Evolutionary conservation across 1,140 invertebrate genomes (phyloP).

Genomic region (Reticulitermes speratus): DNA sequence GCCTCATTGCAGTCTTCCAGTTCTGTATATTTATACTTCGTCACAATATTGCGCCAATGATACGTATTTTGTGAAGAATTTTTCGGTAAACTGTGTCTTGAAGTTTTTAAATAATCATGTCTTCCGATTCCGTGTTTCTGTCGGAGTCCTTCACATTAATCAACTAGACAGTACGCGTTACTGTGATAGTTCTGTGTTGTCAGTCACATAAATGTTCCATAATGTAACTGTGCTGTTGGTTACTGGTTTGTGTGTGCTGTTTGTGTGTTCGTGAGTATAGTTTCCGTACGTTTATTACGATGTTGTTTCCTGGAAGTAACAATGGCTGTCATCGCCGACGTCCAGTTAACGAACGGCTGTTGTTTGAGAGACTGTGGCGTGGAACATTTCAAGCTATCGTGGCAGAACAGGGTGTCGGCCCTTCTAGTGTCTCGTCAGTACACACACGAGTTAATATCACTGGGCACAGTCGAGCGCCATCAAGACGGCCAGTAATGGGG

Average conservation of each 20-base stretch:
- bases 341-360: conserved; percentile 50
- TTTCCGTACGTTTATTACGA: not conserved
- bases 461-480: conserved; percentile 11
- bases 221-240: too few relatives aligned
- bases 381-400: conserved; percentile 52
- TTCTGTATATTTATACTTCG: not conserved
- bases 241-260: not conserved
- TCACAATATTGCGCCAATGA: not conserved
- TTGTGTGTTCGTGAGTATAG: not conserved
- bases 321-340: conserved; percentile 16
- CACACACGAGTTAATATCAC: not conserved
- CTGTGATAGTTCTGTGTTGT: conserved; percentile 4
- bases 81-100: not conserved
- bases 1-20: not conserved
- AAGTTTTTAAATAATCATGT: not conserved
- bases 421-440: not conserved
- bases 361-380: conserved; percentile 63
- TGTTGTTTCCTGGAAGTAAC: conserved; percentile 15
- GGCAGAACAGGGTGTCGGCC: conserved; percentile 28
- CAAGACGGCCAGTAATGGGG: conserved; percentile 17
- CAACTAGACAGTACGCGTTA: not conserved
- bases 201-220: not conserved
- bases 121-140: conserved; percentile 6
- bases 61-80: conserved; percentile 11
- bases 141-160: not conserved